Base-by-base conservation (phyloP, 64 coral and sea anemone species). In the Porites australiensis region DNA sequence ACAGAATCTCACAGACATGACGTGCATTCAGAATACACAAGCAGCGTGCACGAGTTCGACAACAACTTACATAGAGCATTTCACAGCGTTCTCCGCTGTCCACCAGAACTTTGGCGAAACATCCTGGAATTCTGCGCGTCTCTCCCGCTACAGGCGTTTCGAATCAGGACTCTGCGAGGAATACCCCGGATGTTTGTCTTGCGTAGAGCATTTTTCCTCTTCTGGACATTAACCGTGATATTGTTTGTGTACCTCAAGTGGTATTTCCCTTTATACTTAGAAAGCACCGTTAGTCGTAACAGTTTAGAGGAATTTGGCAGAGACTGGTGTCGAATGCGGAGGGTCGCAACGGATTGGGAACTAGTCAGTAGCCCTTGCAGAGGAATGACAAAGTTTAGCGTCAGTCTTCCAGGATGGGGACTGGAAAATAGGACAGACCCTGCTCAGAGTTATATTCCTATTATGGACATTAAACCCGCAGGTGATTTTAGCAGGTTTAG, bases 401-500 rank as follows among this genome's bases (percentile, higher is more conserved):
- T 18, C 13, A 54, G 58, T 19, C n/a, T 59, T 9, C 66, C 13
- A 0, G 87, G 85, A 23, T 93, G 79, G 55, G 70, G 52, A 50
- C 60, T 75, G 8, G 44, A 51, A 48, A 96, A 96, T 52, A 92
- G n/a, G 44, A 96, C 95, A 20, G 91, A 92, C 74, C 69, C 95
- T 7, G 45, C 75, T 55, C 63, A 89, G 64, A 96, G 95, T 58
- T 93, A 89, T 76, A 71, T 96, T 12, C 88, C 95, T 70, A 54
- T 44, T 2, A 96, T 93, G 95, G 60, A 53, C 46, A 96, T 96
- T 37, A 92, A 77, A 22, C 86, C 85, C 15, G 90, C 86, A 3
- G 95, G 95, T 2, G 95, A 96, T 12, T 96, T 96, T 65, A 96
- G 90, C 48, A 77, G 90, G 52, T 84, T 96, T 68, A 96, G 77